Conservation (phyloP, 2,888 invertebrate species). For the Reticulitermes lucifugus region DNA sequence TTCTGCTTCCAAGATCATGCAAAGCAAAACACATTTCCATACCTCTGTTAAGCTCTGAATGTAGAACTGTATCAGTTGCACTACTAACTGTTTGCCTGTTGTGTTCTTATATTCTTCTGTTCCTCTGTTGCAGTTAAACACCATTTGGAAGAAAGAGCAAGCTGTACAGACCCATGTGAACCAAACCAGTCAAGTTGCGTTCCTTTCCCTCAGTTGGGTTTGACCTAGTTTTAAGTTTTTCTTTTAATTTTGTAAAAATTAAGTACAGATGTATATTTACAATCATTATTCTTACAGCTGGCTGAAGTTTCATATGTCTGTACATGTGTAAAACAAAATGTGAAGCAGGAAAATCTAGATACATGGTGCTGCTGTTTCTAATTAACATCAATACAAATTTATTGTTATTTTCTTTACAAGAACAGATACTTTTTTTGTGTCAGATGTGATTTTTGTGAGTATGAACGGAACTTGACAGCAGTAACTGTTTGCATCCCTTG, state of each 20-base stretch:
- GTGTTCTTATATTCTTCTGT: too few relatives aligned
- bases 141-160: not conserved
- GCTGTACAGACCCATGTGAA: not conserved
- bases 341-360: constrained; percentile 12
- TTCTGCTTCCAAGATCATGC: too few relatives aligned
- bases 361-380: not conserved
- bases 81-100: too few relatives aligned
- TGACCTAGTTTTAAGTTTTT: not conserved
- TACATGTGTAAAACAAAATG: not conserved
- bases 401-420: too few relatives aligned
- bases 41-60: too few relatives aligned
- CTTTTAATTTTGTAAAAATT: not conserved
- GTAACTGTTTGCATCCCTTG: constrained; percentile 5
- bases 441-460: not conserved
- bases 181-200: constrained; percentile 44
- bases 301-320: not conserved
- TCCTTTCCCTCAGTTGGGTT: constrained; percentile 28
- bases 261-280: constrained; percentile 20
- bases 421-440: not conserved
- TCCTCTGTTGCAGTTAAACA: not conserved
- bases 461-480: constrained; percentile 46
- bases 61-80: too few relatives aligned
- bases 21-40: too few relatives aligned
- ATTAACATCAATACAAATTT: too few relatives aligned
- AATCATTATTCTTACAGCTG: not conserved